phyloP scores from a whole-genome alignment of 1,140 invertebrate genomes.

The Anagrus nilaparvatae region DNA sequence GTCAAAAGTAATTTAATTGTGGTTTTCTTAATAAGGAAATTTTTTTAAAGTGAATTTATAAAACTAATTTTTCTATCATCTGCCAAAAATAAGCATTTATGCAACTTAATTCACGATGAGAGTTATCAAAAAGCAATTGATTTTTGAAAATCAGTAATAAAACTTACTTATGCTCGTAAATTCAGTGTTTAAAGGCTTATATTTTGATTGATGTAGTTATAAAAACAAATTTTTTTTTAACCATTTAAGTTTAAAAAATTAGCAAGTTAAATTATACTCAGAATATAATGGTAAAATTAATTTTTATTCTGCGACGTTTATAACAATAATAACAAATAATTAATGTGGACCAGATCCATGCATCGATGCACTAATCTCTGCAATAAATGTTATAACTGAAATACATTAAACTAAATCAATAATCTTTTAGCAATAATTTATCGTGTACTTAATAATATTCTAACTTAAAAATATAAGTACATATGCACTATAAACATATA shows the following conservation, averaged over 20 bases:
- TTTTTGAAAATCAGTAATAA: too few species aligned
- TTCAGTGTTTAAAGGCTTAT: neutral
- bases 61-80: constrained; percentile 1
- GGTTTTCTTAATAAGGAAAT: neutral
- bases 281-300: neutral
- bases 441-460: too few species aligned
- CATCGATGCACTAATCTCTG: constrained; percentile 6
- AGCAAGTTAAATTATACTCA: neutral
- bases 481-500: constrained; percentile 3
- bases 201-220: neutral
- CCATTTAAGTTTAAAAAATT: neutral
- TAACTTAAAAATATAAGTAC: neutral
- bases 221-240: neutral
- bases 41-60: neutral
- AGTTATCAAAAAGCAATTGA: too few species aligned
- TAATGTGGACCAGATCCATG: constrained; percentile 14
- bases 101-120: too few species aligned
- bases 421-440: too few species aligned
- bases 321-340: constrained; percentile 11
- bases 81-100: neutral
- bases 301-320: constrained; percentile 12
- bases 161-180: too few species aligned
- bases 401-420: too few species aligned
- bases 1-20: neutral
- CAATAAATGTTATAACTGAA: constrained; percentile 4